Percentiles rank a stretch among this genome's conserved stretches.
These are phyloP conservation scores for Ginglymostoma cirratum DNA, from an alignment of 2,113 vertebrate genomes.

Conservation along the genomic window DNA sequence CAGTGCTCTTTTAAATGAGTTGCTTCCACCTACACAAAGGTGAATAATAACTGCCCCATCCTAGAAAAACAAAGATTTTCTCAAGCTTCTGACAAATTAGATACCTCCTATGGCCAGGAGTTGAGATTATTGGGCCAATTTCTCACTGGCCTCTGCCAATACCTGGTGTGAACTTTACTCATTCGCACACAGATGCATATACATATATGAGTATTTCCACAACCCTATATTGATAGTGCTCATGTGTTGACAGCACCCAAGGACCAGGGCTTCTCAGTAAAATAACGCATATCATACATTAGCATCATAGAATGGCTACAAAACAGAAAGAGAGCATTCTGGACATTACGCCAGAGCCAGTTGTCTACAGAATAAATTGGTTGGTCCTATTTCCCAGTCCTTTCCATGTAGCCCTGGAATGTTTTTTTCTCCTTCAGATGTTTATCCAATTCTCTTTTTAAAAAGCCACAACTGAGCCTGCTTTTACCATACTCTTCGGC, in stretches of 20 bases:
- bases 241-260: neutral
- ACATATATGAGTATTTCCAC: neutral
- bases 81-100: neutral
- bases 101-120: neutral
- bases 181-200: neutral
- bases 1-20: neutral
- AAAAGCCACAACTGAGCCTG: too few relatives aligned
- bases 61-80: neutral
- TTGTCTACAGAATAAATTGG: too few relatives aligned
- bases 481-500: too few relatives aligned
- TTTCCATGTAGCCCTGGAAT: too few relatives aligned
- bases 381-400: too few relatives aligned
- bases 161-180: neutral
- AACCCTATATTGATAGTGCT: neutral
- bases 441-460: too few relatives aligned
- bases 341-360: too few relatives aligned
- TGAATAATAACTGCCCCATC: neutral
- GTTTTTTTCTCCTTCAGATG: too few relatives aligned
- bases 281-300: neutral
- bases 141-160: neutral
- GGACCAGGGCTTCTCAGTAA: neutral
- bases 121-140: neutral
- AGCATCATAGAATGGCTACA: too few relatives aligned
- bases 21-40: neutral
- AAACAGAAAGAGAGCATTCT: too few relatives aligned